Evolutionary conservation across 2,113 vertebrate genomes (phyloP), one percentile per base, ranked within the genome.

Genomic region (Scytalopus superciliaris): DNA sequence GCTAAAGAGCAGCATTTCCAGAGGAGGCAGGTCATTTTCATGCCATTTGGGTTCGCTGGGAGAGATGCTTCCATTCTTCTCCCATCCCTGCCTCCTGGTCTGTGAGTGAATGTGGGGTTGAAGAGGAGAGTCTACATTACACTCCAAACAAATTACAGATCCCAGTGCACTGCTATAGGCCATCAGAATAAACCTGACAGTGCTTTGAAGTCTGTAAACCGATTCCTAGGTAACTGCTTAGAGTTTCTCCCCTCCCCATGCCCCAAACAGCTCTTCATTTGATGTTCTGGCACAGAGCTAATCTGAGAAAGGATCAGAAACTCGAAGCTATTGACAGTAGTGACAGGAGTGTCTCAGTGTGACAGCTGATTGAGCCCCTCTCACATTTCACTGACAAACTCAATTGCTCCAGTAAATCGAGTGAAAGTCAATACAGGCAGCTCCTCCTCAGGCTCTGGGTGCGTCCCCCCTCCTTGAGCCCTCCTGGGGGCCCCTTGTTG

Each of bases 381-480:
- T 96, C 98, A 45, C 98, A 98, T 99, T 99, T 98, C 98, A 98
- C 98, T 98, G 97, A 98, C 98, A 98, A 98, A 99, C 97, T 98
- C 98, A 98, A 99, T 98, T 98, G 97, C 98, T 97, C 98, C 97
- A 98, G 98, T 98, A 98, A 97, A 99, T 98, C 96, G 96, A 98
- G 98, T 98, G 98, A 98, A 99, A 99, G 98, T 99, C 98, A 99
- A 99, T 98, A 99, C 83, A 96, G 69, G 62, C 81, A 87, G 70
- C 62, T 94, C 90, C 42, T 96, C 72, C 80, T 72, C 6, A 2
- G 80, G 64, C 37, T 53, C 45, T 33, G 19, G 50, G 77, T 77
- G 25, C 3, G 0, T 30, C 3, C 19, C 42, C 42, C 50, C 55
- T 84, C 50, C 37, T 31, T 0, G 1, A 89, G 33, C 37, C 45